Percentiles rank a stretch among this genome's conserved stretches.
These are phyloP conservation scores for Drosophila biarmipes DNA, from an alignment of 1,140 invertebrate species.

Conservation along the genomic window DNA sequence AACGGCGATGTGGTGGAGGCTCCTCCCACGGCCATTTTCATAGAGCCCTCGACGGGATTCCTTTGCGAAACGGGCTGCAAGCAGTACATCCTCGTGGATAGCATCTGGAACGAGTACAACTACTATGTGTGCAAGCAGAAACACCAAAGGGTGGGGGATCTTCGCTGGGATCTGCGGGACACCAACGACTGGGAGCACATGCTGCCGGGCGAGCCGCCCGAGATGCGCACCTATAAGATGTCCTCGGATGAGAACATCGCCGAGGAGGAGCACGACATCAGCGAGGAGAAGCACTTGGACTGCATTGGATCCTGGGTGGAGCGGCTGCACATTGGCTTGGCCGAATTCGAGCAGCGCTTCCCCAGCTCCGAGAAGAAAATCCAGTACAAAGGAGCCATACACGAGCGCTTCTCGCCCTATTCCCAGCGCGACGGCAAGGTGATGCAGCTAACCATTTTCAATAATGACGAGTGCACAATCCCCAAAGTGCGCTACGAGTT, in stretches of 20 bases:
- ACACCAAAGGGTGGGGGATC: conserved; percentile 86
- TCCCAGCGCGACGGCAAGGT: conserved; percentile 88
- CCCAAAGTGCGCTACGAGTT: conserved; percentile 88
- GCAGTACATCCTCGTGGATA: conserved; percentile 92
- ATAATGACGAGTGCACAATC: conserved; percentile 88
- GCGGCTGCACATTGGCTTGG: conserved; percentile 88
- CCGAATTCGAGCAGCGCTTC: conserved; percentile 91
- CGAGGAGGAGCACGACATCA: conserved; percentile 70
- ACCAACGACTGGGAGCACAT: conserved; percentile 89
- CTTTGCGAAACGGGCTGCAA: conserved; percentile 86
- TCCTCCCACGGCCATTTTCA: conserved; percentile 87
- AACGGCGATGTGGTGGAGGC: conserved; percentile 67
- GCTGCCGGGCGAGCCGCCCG: conserved; percentile 87
- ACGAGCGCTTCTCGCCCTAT: conserved; percentile 92
- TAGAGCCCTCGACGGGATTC: conserved; percentile 92
- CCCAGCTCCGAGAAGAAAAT: conserved; percentile 89
- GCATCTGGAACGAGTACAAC: conserved; percentile 94
- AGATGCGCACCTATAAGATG: conserved; percentile 78
- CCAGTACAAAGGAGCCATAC: conserved; percentile 90
- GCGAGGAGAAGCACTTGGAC: conserved; percentile 90
- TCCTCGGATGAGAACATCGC: conserved; percentile 83
- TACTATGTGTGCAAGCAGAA: conserved; percentile 90
- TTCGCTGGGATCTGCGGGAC: conserved; percentile 87
- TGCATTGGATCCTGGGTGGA: conserved; percentile 91
- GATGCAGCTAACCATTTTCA: conserved; percentile 88